Evolutionary conservation across 1,140 invertebrate species (phyloP).

Genomic region (Gonatopus flavifemur): DNA sequence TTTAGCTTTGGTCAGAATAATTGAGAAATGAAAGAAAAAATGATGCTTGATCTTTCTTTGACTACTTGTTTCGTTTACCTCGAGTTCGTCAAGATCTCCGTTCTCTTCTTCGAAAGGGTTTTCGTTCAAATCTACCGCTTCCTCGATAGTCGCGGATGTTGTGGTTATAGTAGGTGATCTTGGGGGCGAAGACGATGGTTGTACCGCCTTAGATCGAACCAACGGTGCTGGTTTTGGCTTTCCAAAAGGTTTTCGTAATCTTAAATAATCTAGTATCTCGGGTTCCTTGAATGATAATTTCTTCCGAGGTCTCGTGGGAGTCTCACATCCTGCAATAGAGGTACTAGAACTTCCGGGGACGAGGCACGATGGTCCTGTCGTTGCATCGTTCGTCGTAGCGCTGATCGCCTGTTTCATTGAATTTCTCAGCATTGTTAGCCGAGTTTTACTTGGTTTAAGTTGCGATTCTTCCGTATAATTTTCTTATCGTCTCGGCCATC

Average conservation of each 20-base stretch:
- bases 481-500: too few species aligned
- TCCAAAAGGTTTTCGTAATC: slow-evolving; percentile 40
- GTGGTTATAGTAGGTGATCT: neutral
- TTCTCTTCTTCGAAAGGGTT: slow-evolving; percentile 49
- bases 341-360: slow-evolving; percentile 45
- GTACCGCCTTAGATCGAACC: neutral
- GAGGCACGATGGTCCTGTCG: slow-evolving; percentile 38
- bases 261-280: slow-evolving; percentile 65
- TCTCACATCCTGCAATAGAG: slow-evolving; percentile 40
- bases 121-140: slow-evolving; percentile 35
- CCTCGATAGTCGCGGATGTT: slow-evolving; percentile 5
- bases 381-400: slow-evolving; percentile 45
- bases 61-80: slow-evolving; percentile 47
- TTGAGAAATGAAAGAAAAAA: too few species aligned
- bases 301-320: slow-evolving; percentile 71
- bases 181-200: slow-evolving; percentile 15
- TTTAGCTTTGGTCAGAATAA: too few species aligned
- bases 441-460: too few species aligned
- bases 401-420: slow-evolving; percentile 21
- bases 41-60: too few species aligned
- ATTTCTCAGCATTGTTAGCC: slow-evolving; percentile 34
- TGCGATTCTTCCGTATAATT: too few species aligned
- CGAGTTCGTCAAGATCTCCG: slow-evolving; percentile 49
- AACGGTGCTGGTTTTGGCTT: slow-evolving; percentile 12
- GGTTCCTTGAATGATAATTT: slow-evolving; percentile 85